Conservation (phyloP, 2,797 vertebrate genomes). For the Enteromius paludinosus region DNA sequence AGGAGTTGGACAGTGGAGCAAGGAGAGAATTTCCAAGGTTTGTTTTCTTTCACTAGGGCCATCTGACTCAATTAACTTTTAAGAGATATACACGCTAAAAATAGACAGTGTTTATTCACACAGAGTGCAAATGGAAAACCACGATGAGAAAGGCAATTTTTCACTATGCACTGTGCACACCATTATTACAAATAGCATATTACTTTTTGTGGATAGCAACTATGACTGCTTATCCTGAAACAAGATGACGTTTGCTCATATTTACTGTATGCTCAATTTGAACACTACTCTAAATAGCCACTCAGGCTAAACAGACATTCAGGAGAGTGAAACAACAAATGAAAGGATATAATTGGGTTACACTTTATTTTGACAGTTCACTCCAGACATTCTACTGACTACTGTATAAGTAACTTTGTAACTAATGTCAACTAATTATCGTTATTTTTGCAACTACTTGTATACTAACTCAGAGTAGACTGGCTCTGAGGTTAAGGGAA, state of each 20-base stretch:
- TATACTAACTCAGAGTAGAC: no score
- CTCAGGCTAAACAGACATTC: not conserved
- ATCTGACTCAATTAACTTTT: not conserved
- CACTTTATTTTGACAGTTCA: not conserved
- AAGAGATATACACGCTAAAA: not conserved
- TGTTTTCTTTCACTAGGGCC: not conserved
- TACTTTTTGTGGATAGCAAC: not conserved
- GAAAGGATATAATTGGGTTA: not conserved
- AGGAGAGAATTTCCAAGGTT: slow-evolving; percentile 80
- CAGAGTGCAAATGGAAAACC: not conserved
- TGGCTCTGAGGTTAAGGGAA: no score
- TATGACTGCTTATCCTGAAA: not conserved
- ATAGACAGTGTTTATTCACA: not conserved
- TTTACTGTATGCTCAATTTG: not conserved
- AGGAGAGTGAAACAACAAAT: not conserved
- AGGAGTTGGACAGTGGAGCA: slow-evolving; percentile 90
- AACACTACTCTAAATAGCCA: not conserved
- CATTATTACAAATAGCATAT: not conserved
- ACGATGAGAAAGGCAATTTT: not conserved
- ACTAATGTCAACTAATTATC: not conserved
- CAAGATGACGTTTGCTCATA: not conserved
- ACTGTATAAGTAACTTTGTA: not conserved
- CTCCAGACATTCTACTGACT: not conserved
- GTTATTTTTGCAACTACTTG: no score
- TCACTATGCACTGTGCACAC: no score